Conservation (phyloP, 1,140 invertebrate genomes). For the Drosophila pectinifera region DNA sequence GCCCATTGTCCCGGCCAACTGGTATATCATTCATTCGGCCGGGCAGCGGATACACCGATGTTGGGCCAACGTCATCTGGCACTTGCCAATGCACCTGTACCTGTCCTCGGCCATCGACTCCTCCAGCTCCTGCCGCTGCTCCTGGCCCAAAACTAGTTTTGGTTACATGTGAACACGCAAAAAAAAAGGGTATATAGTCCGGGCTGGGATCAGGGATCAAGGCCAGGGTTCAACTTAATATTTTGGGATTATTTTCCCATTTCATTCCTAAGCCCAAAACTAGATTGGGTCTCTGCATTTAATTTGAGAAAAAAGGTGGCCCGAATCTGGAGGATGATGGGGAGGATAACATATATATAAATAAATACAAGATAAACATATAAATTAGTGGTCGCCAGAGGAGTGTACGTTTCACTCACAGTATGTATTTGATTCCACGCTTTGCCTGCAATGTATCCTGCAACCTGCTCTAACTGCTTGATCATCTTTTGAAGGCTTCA, state of each 20-base stretch:
- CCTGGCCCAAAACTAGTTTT: constrained; percentile 2
- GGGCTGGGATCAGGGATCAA: background rate
- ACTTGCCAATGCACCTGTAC: constrained; percentile 44
- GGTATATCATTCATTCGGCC: constrained; percentile 46
- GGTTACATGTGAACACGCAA: constrained; percentile 23
- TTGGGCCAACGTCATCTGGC: constrained; percentile 48
- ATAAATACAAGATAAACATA: no score
- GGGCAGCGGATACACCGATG: constrained; percentile 49
- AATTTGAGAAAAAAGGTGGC: background rate
- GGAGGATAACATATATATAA: background rate
- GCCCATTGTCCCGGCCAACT: constrained; percentile 42
- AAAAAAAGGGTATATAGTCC: background rate
- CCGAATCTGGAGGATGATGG: no score
- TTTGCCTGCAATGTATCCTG: no score
- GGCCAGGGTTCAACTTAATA: background rate
- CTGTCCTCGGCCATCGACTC: constrained; percentile 1
- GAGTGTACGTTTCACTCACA: no score
- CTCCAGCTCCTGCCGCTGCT: background rate
- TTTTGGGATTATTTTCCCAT: background rate
- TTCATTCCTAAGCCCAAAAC: background rate
- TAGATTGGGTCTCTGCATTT: background rate
- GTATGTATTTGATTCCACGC: no score
- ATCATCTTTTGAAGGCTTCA: no score
- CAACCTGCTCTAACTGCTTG: no score
- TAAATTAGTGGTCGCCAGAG: no score